Conservation (phyloP, 2,888 invertebrate species). For the Drosophila demipolita region DNA sequence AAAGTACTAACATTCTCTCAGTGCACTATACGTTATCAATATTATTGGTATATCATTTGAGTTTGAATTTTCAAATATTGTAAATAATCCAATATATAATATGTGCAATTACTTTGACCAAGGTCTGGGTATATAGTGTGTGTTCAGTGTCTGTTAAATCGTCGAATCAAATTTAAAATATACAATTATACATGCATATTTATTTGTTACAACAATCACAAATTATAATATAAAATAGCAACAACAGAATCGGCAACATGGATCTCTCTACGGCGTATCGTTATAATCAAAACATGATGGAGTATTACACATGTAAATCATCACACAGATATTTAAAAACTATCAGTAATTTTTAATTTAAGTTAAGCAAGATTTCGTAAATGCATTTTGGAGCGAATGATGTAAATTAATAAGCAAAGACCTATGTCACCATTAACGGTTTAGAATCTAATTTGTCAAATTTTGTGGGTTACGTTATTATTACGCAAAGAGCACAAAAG, state of each 20-base stretch:
- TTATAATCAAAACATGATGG: conserved; percentile 99
- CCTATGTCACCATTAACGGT: not conserved
- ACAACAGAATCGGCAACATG: conserved; percentile 84
- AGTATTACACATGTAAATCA: conserved; percentile 96
- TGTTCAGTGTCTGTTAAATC: not conserved
- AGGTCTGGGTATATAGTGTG: conserved; percentile 5
- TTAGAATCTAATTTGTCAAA: not conserved
- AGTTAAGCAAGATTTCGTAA: not conserved
- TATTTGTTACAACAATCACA: not conserved
- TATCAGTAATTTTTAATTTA: not conserved
- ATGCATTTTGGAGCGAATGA: not conserved
- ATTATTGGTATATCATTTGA: not conserved
- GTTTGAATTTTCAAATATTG: not conserved
- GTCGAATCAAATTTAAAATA: not conserved
- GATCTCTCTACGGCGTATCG: conserved; percentile 97
- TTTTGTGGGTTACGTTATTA: not conserved
- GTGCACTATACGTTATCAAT: not conserved
- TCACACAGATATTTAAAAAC: not conserved
- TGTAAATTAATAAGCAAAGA: not conserved
- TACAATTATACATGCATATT: not conserved
- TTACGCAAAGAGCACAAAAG: not conserved
- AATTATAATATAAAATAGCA: not conserved
- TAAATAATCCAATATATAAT: not conserved
- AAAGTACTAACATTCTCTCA: not conserved
- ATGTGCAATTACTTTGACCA: conserved; percentile 1